Conservation (phyloP, 2,797 vertebrate species). For the Lacerta viridis region DNA sequence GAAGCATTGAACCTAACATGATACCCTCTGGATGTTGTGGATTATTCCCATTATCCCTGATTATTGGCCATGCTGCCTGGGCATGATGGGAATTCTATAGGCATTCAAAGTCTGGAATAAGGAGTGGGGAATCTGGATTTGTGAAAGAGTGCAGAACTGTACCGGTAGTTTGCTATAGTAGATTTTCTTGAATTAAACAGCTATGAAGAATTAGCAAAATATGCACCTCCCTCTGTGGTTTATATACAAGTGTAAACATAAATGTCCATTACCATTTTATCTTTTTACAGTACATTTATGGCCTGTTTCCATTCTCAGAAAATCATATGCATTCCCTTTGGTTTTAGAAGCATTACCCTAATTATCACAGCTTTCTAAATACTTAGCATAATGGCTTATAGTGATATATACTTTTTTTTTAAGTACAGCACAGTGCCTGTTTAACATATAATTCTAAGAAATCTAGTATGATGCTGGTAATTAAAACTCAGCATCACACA, state of each 20-base stretch:
- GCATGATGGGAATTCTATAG: background rate
- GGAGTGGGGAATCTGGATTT: background rate
- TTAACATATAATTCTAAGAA: slow-evolving; percentile 36
- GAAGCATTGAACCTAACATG: too few species aligned
- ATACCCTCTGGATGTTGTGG: too few species aligned
- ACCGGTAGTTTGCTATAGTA: background rate
- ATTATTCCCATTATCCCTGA: too few species aligned
- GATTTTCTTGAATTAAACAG: background rate
- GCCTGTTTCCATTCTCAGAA: slow-evolving; percentile 1
- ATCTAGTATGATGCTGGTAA: background rate
- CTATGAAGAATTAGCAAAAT: background rate
- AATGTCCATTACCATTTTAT: background rate
- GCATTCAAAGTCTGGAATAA: background rate
- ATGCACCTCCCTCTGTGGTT: background rate
- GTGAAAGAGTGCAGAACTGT: background rate
- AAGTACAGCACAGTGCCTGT: slow-evolving; percentile 44
- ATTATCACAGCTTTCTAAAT: slow-evolving; percentile 65
- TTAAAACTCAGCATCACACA: slow-evolving; percentile 18
- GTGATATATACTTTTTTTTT: slow-evolving; percentile 59
- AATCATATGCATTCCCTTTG: slow-evolving; percentile 6
- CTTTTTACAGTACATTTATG: background rate
- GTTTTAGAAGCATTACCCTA: slow-evolving; percentile 55
- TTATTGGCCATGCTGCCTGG: too few species aligned
- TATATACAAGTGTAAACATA: slow-evolving; percentile 8
- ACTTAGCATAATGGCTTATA: slow-evolving; percentile 60